A percentile compares a stretch with the other conserved stretches of the same genome.
phyloP scores from a whole-genome alignment of 2,888 invertebrate genomes.

The Atherix ibis region DNA sequence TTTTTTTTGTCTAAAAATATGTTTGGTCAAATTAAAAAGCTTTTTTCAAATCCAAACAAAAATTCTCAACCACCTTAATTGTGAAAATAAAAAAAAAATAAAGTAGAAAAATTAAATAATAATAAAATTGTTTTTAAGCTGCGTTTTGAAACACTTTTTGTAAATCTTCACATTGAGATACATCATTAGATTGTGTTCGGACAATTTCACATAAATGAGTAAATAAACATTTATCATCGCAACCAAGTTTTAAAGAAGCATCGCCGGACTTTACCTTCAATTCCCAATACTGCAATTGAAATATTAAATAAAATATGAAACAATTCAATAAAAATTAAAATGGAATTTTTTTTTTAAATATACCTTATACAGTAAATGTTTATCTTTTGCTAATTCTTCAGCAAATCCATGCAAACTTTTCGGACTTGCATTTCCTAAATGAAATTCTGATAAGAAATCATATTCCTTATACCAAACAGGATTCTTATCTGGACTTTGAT shows the following conservation, averaged over 20 bases:
- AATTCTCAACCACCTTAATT: too few relatives aligned
- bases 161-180: constrained; percentile 20
- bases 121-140: too few relatives aligned
- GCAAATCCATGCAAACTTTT: constrained; percentile 45
- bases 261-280: constrained; percentile 20
- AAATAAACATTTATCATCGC: constrained; percentile 19
- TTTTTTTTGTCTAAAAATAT: too few relatives aligned
- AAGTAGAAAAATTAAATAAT: too few relatives aligned
- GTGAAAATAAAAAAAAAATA: too few relatives aligned
- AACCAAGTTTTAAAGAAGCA: constrained; percentile 20
- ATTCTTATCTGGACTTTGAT: constrained; percentile 36
- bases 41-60: too few relatives aligned
- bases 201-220: constrained; percentile 21
- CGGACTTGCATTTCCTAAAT: constrained; percentile 44
- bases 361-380: constrained; percentile 19
- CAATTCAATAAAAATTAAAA: background rate
- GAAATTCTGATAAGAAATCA: constrained; percentile 58
- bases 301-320: constrained; percentile 4
- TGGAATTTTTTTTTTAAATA: constrained; percentile 1
- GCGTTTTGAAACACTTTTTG: too few relatives aligned
- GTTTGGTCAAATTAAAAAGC: too few relatives aligned
- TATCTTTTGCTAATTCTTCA: constrained; percentile 35
- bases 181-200: constrained; percentile 17
- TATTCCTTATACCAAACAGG: constrained; percentile 64
- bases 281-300: constrained; percentile 22